Base-by-base conservation (phyloP, 2,797 vertebrate species). In the Cynodonichthys magdalenae region DNA sequence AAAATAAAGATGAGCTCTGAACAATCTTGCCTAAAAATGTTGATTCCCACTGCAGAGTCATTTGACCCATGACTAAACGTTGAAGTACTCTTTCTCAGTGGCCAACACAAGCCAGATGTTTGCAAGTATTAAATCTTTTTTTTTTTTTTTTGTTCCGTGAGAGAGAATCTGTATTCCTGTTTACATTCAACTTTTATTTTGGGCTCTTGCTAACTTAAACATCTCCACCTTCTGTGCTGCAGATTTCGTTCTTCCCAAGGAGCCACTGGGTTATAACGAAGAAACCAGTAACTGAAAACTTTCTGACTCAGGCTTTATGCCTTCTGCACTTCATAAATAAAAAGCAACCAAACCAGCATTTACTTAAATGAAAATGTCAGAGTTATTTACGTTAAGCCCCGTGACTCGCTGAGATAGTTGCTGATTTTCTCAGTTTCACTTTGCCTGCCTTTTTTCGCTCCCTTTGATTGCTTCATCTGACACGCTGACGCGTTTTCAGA, bases 401-500 rank as follows among this genome's bases (percentile, higher is more conserved):
- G 14, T 17, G 10, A 6, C n/a, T 63, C 51, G 34, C 66, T 3
- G 5, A 54, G 28, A 66, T 9, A 3, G 66, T 56, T 14, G 10
- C 48, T 29, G 58, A 55, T 72, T 15, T 58, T 0, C 39, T 52
- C 59, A 6, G 12, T 41, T 57, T 60, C 45, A 50, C 12, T 60
- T 59, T 14, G n/a, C 11, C 45, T 52, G 39, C 31, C 24, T 24
- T 55, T 50, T 12, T 36, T 63, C 67, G 49, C 59, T 29, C 51
- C 36, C 54, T 75, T 45, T 72, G 56, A 77, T 66, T 52, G 55
- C 70, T 80, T 69, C 65, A 70, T 80, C 71, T 79, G 55, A 39
- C 62, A 55, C 29, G 2, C 75, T 74, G 87, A 75, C 75, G 55
- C 53, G 72, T 80, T 81, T 83, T 85, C 75, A 71, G 71, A 76